Base-by-base conservation (phyloP, 1,140 invertebrate species). In the Zaprionus ghesquierei region DNA sequence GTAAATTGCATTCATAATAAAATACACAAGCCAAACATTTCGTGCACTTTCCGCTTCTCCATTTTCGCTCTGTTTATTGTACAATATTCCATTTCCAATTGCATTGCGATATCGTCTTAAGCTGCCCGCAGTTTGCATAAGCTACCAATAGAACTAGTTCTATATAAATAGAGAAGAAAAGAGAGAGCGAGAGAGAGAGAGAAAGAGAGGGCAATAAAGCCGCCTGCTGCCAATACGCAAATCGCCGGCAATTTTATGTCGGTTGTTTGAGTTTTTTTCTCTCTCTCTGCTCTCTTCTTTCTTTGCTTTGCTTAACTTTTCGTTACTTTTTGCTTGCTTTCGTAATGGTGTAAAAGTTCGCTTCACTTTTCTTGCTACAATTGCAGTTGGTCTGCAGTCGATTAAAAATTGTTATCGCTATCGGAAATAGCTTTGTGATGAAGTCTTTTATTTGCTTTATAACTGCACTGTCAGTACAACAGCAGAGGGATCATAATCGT, bases 1-100 rank as follows among this genome's bases (percentile, higher is more conserved):
- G 75, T 58, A 41, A 80, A 75, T 61, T 86, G 74, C 77, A 81
- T 87, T 78, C 59, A 72, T 81, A 81, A 78, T 86, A 76, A 69
- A 75, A 68, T 55, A 72, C 33, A 82, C 33, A 82, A 82, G 53
- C 58, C 75, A 82, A 87, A 89, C 68, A 75, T 70, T 84, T 79
- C 25, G 58, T 64, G 58, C 60, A 64, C 60, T 77, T 64, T 25
- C 56, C 23, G 25, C n/a, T 33, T 15, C 44, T 65, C 31, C 15
- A 41, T 41, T 60, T 62, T 50, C 23, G 13, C 27, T 46, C 69
- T 73, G 38, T 69, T 70, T 70, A 81, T 64, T 66, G 56, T 74
- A 75, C 66, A 58, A 54, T 25, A 29, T 66, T 50, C 55, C 54
- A 69, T 59, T 62, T 76, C 54, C 18, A 22, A 46, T 46, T 46